Evolutionary conservation across 2,797 vertebrate species (phyloP), one percentile per base, ranked within the genome.

Genomic region (Enteromius unitaeniatus): DNA sequence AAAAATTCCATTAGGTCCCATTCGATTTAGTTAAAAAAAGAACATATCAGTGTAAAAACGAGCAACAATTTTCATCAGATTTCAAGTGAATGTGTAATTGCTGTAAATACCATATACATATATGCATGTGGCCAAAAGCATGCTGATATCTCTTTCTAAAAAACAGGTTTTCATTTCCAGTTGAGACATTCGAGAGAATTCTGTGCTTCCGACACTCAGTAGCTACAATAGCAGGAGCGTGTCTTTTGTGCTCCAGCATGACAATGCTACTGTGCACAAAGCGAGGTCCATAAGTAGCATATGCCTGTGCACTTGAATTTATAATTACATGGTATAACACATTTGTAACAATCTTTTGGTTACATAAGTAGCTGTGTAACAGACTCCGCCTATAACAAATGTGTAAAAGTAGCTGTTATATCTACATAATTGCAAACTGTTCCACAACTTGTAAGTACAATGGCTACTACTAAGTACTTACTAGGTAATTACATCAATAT

Each of bases 21-120:
- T 55, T 34, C 19, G 21, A 37, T 55, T 55, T 37, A 68, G 78
- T 58, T 55, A 14, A 55, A 49, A 53, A 79, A 49, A 69, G 55
- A 9, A 31, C 15, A 28, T 55, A 70, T 70, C 49, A 55, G 23
- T 69, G 11, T 11, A 3, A 14, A 67, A 13, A 9, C 13, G n/a
- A 9, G 42, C 40, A 34, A 55, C 9, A 19, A 14, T 40, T 51
- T 78, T 37, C 62, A 51, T 3, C 2, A 17, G 49, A 68, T 34
- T 2, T 11, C 8, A 42, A 70, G n/a, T 19, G 15, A 31, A 31
- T 49, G 45, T 58, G 6, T 42, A 10, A 60, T 15, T 10, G n/a
- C 15, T 28, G n/a, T 60, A 4, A 26, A 26, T 60, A 58, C 4
- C n/a, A 23, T 23, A 58, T 55, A 55, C 17, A 15, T 45, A 23